Base-by-base conservation (phyloP, 2,888 invertebrate species). In the Trissoscelio sp. region DNA sequence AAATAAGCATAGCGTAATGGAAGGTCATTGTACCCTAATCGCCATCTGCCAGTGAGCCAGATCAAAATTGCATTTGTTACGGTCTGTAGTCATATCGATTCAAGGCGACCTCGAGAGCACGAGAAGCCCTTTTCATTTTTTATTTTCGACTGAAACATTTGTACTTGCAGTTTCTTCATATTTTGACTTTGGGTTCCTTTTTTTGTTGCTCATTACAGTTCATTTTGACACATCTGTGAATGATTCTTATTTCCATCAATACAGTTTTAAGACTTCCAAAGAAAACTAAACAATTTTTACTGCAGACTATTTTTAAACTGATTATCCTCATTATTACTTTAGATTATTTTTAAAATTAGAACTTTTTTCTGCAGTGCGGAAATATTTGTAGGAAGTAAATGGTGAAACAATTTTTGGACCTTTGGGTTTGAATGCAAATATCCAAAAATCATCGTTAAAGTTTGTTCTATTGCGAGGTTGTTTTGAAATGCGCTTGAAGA, bases 51-150 rank as follows among this genome's bases (percentile, higher is more conserved):
- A 60, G 44, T 55, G 69, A 73, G 64, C 44, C 60, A 75, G 81
- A 74, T 81, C 75, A 75, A 72, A 75, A 75, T 81, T 72, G 81
- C 72, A 75, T 81, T 81, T 75, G 81, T 81, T 75, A 81, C 81
- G 74, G 81, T n/a, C 46, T 70, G 58, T 72, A 81, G 81, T 66
- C 70, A 58, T 80, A 80, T 80, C 75, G 80, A 80, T 80, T 80
- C 31, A 18, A 22, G 20, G 24, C 64, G 53, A 69, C 69, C 34
- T 73, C 67, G 48, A 22, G n/a, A 58, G 73, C 42, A 55, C 46
- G 55, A 48, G 53, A 60, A 69, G 53, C 67, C 53, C 44, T 74
- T 48, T 74, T 73, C 55, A 48, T 53, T 73, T 74, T 80, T 73
- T 67, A 67, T 60, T 80, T 74, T 80, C 62, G 46, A 69, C 53